phyloP scores from a whole-genome alignment of 2,888 invertebrate species.

The Mesoligia furuncula region DNA sequence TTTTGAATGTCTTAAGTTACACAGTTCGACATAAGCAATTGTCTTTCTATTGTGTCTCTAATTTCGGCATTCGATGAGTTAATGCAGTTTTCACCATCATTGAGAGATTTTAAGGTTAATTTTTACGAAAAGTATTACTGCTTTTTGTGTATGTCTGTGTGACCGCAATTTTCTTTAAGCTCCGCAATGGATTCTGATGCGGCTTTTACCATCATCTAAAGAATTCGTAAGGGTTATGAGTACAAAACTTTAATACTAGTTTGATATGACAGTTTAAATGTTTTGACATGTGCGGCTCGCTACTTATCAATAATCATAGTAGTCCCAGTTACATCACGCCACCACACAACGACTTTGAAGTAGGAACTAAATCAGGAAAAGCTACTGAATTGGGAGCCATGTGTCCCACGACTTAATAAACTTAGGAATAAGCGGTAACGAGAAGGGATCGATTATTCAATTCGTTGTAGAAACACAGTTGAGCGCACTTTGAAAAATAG shows the following conservation, averaged over 20 bases:
- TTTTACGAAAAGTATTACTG: no score
- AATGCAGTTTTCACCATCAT: no score
- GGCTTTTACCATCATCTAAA: not conserved
- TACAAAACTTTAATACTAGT: not conserved
- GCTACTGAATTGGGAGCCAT: not conserved
- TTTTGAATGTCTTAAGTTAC: no score
- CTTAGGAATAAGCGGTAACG: not conserved
- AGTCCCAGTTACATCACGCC: not conserved
- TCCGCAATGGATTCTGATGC: not conserved
- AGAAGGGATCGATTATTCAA: not conserved
- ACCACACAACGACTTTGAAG: not conserved
- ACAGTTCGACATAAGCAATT: no score
- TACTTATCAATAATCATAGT: not conserved
- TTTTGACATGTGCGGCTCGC: no score
- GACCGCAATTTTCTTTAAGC: no score
- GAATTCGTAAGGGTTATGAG: not conserved
- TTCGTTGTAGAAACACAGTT: not conserved
- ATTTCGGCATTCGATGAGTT: no score
- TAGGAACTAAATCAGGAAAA: not conserved
- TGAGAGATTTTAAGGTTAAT: no score
- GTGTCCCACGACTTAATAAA: not conserved
- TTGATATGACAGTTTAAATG: no score
- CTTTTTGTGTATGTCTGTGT: not conserved
- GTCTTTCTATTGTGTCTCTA: no score
- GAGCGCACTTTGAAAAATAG: constrained; percentile 4